Evolutionary conservation across 2,888 invertebrate species (phyloP).

Genomic region (Aphrophora alni): DNA sequence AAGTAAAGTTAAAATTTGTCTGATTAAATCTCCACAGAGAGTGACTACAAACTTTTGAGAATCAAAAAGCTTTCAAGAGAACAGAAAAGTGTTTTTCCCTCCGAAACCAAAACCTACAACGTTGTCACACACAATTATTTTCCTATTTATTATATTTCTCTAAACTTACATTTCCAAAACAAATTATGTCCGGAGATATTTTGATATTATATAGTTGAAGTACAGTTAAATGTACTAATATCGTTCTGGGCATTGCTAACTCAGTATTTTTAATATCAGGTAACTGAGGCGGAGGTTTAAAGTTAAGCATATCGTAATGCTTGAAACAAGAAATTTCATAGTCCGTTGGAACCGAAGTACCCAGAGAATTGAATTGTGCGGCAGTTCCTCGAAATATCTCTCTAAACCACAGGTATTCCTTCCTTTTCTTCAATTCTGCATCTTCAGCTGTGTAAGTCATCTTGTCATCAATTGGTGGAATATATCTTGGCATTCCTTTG

Average conservation of each 20-base stretch:
- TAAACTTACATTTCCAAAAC: slow-evolving; percentile 53
- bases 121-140: too few species aligned
- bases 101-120: too few species aligned
- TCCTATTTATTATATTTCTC: too few species aligned
- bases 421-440: slow-evolving; percentile 43
- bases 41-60: too few species aligned
- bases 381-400: slow-evolving; percentile 29
- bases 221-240: slow-evolving; percentile 56
- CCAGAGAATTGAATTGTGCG: background rate
- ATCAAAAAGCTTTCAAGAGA: too few species aligned
- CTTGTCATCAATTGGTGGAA: slow-evolving; percentile 45
- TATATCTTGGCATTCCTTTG: slow-evolving; percentile 52
- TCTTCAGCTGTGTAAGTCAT: slow-evolving; percentile 50
- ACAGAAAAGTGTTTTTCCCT: too few species aligned
- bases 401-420: slow-evolving; percentile 34
- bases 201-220: slow-evolving; percentile 57
- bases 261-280: background rate
- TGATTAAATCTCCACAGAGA: too few species aligned
- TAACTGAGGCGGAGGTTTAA: background rate
- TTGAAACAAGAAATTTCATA: slow-evolving; percentile 2
- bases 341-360: background rate
- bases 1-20: too few species aligned
- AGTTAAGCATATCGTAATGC: background rate
- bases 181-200: slow-evolving; percentile 55
- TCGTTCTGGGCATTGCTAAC: background rate